Conservation (phyloP, 2,113 vertebrate genomes). For the Callionymus lyra region DNA sequence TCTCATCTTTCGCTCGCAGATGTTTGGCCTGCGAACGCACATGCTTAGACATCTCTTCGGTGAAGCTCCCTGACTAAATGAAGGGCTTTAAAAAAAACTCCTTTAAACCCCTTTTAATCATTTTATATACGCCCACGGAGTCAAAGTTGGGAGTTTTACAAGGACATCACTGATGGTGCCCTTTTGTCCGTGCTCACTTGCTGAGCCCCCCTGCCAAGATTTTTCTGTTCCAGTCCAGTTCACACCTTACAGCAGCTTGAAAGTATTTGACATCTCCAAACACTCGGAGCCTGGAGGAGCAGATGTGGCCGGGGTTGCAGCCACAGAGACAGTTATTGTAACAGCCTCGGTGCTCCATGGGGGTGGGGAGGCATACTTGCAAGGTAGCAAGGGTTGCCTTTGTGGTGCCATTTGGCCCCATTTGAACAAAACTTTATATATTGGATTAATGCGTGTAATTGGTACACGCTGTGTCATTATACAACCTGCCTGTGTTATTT, state of each 20-base stretch:
- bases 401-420: conserved; percentile 31
- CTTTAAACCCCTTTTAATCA: conserved; percentile 33
- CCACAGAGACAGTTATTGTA: conserved; percentile 59
- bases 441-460: no score
- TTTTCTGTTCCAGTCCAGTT: conserved; percentile 63
- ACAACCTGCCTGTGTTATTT: no score
- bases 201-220: conserved; percentile 44
- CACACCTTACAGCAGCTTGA: conserved; percentile 62
- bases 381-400: conserved; percentile 30
- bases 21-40: conserved; percentile 33
- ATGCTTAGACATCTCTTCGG: conserved; percentile 10
- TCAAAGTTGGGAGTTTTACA: conserved; percentile 39
- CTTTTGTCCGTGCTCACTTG: conserved; percentile 47
- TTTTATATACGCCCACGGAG: conserved; percentile 23
- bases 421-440: no score
- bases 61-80: conserved; percentile 12
- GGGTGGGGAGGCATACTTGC: conserved; percentile 21
- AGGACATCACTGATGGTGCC: conserved; percentile 23
- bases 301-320: conserved; percentile 50
- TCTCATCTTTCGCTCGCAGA: conserved; percentile 50
- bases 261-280: conserved; percentile 68
- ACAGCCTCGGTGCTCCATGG: conserved; percentile 24
- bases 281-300: conserved; percentile 43
- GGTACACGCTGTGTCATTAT: no score
- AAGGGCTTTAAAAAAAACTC: conserved; percentile 31